Evolutionary conservation across 2,797 vertebrate species (phyloP), one percentile per base, ranked within the genome.

Genomic region (Buphagus erythrorhynchus): DNA sequence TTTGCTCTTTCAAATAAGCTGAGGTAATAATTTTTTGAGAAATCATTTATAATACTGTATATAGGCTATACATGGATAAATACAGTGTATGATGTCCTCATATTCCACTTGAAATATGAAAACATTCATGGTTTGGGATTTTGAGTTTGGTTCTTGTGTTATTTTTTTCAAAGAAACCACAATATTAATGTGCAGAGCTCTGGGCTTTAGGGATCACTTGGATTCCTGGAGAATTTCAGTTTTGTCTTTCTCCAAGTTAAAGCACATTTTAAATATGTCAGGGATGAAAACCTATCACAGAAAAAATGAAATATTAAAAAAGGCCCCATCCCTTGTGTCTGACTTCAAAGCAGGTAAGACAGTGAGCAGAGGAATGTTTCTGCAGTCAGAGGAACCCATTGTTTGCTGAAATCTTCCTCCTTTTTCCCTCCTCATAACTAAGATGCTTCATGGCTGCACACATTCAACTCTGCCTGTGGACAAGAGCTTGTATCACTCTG

Each of bases 191-290:
- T 95, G 94, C 97, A 96, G 86, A 95, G 97, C 96, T 97, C 80
- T 90, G 97, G 93, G 95, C 97, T 97, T 92, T 42, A 63, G 98
- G 97, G 98, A 97, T 91, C 98, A 97, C 94, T 95, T 93, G 94
- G 97, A 97, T 98, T 98, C 96, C 97, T 95, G 92, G 90, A 96
- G 88, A 94, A 85, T 93, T 96, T 96, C 88, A 81, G 88, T 94
- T 97, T 96, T 95, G 91, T 91, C 96, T 97, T 58, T 87, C 57
- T 96, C 89, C 81, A 71, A 83, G 94, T 94, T 97, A 92, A 98
- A 97, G 92, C 96, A 97, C 95, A 97, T 97, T 97, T 97, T 91
- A 77, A 97, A 97, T 96, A 96, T 88, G 77, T 96, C 88, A 94
- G 63, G 94, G 82, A 90, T 87, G 93, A 97, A 97, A 96, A 97